Evolutionary conservation across 1,140 invertebrate genomes (phyloP).

Genomic region (Euura saliciscinereae): DNA sequence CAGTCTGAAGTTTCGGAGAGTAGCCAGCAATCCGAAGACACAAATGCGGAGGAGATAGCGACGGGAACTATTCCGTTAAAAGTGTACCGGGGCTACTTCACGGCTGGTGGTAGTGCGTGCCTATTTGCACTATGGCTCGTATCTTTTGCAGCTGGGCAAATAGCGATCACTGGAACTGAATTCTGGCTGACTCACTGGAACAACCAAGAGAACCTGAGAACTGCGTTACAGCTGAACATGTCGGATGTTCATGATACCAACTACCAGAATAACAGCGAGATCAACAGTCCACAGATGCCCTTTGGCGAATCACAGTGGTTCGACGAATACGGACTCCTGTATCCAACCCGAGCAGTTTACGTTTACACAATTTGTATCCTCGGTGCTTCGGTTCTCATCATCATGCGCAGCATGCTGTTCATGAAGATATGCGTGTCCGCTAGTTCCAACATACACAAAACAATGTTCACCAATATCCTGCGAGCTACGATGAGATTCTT

Average conservation of each 20-base stretch:
- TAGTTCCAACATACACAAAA: slow-evolving; percentile 79
- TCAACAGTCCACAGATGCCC: no score
- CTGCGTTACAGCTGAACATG: slow-evolving; percentile 10
- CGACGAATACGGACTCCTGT: slow-evolving; percentile 39
- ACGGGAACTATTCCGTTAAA: slow-evolving; percentile 62
- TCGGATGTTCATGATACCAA: neutral
- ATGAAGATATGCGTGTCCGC: slow-evolving; percentile 81
- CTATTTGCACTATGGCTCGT: slow-evolving; percentile 64
- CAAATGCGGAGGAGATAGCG: slow-evolving; percentile 45
- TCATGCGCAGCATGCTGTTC: slow-evolving; percentile 72
- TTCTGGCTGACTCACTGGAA: slow-evolving; percentile 84
- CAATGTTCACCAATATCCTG: slow-evolving; percentile 82
- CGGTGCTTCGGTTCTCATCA: slow-evolving; percentile 59
- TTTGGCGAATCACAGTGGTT: slow-evolving; percentile 13
- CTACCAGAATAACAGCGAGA: neutral
- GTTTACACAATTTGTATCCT: slow-evolving; percentile 59
- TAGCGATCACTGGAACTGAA: slow-evolving; percentile 72
- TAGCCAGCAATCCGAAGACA: slow-evolving; percentile 1
- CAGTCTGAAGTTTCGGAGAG: slow-evolving; percentile 19
- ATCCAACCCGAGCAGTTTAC: slow-evolving; percentile 54
- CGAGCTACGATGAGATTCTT: slow-evolving; percentile 88
- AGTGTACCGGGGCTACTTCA: slow-evolving; percentile 72
- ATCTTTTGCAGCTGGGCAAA: slow-evolving; percentile 71
- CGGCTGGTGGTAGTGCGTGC: slow-evolving; percentile 67
- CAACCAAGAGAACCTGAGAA: slow-evolving; percentile 54